Percentiles rank a stretch among this genome's conserved stretches.
phyloP scores from a whole-genome alignment of 2,797 vertebrate genomes.

The Argya squamiceps region DNA sequence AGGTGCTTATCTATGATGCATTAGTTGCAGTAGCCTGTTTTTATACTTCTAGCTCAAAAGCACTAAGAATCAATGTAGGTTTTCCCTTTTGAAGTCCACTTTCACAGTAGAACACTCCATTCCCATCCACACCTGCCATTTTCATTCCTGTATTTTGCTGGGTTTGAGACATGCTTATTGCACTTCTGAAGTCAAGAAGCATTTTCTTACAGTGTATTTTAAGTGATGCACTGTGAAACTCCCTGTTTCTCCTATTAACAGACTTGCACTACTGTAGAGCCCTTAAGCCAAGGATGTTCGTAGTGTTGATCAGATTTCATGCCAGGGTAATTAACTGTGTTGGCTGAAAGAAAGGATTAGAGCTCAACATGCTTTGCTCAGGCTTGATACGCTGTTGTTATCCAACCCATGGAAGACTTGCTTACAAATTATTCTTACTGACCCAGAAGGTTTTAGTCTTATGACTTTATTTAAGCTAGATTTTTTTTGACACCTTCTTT shows the following conservation, averaged over 20 bases:
- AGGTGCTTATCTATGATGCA: background rate
- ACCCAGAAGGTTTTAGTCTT: background rate
- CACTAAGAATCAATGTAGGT: background rate
- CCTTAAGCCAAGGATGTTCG: background rate
- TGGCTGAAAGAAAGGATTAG: background rate
- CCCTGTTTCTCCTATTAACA: background rate
- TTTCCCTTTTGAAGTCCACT: background rate
- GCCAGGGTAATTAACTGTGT: background rate
- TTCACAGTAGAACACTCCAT: background rate
- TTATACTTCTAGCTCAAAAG: background rate
- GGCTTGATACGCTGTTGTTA: background rate
- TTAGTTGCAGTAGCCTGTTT: background rate
- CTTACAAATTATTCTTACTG: background rate
- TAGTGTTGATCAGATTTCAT: slow-evolving; percentile 7
- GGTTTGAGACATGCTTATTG: background rate
- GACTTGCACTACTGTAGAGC: background rate
- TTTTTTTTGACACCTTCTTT: background rate
- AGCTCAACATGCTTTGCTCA: background rate
- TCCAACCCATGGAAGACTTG: background rate
- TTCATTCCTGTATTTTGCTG: background rate
- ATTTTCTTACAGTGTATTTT: background rate
- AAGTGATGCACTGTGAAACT: background rate
- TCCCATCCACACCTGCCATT: background rate
- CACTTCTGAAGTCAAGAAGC: background rate
- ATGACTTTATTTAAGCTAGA: background rate